Percentiles rank a stretch among this genome's conserved stretches.
phyloP scores from a whole-genome alignment of 2,888 invertebrate genomes.

The Clunio marinus region DNA sequence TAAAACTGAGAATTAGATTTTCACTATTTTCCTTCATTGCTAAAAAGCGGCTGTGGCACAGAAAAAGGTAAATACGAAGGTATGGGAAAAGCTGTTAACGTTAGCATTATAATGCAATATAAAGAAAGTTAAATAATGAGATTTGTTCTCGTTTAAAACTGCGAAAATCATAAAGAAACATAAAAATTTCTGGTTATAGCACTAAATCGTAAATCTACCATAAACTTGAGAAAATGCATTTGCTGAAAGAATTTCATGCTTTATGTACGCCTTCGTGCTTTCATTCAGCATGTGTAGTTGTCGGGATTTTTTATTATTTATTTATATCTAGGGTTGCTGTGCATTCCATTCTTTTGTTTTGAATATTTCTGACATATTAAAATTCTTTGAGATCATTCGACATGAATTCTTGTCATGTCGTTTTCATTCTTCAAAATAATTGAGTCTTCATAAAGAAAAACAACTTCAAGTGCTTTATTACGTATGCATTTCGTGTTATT shows the following conservation, averaged over 20 bases:
- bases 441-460: too few species aligned
- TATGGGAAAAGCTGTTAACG: neutral
- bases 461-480: too few species aligned
- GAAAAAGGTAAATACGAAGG: too few species aligned
- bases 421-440: too few species aligned
- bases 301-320: too few species aligned
- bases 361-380: too few species aligned
- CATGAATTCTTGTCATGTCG: too few species aligned
- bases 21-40: neutral
- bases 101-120: neutral
- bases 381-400: too few species aligned
- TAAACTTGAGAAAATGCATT: neutral
- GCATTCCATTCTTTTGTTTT: too few species aligned
- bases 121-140: neutral
- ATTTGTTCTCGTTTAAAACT: neutral
- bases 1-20: constrained; percentile 5
- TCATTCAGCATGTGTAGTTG: neutral
- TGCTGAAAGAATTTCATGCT: neutral
- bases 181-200: neutral
- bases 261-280: neutral
- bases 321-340: too few species aligned
- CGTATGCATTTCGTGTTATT: too few species aligned
- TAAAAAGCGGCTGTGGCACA: neutral
- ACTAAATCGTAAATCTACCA: constrained; percentile 23
- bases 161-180: neutral